Percentiles rank a stretch among this genome's conserved stretches.
These are phyloP conservation scores for Rhinoptilus africanus DNA, from an alignment of 2,113 vertebrate genomes.

Conservation along the genomic window DNA sequence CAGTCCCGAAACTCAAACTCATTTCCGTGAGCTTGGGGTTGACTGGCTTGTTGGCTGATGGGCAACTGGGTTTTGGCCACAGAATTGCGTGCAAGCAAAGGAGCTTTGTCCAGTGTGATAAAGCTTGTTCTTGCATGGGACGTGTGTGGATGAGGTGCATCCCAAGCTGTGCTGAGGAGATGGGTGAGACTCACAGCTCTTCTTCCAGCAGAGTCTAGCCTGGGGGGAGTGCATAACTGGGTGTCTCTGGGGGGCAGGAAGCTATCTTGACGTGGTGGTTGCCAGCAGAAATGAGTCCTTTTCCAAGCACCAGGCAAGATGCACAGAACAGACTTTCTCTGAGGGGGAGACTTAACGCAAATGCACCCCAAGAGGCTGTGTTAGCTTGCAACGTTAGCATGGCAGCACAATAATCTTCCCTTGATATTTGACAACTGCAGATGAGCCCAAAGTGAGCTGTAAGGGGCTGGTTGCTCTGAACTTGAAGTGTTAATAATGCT, in stretches of 20 bases:
- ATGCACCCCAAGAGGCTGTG: background rate
- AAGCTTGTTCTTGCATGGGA: background rate
- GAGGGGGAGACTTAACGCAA: fast-evolving
- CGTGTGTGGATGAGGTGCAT: background rate
- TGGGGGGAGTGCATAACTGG: background rate
- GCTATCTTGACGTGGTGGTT: background rate
- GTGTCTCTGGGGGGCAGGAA: background rate
- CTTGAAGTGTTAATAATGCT: background rate
- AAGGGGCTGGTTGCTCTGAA: background rate
- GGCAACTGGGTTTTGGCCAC: background rate
- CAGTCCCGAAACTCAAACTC: background rate
- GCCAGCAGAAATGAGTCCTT: background rate
- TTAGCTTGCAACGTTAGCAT: background rate
- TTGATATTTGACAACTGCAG: background rate
- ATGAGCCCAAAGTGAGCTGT: background rate
- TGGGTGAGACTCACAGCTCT: fast-evolving
- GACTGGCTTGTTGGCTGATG: background rate
- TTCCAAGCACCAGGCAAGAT: background rate
- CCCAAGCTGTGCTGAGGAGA: background rate
- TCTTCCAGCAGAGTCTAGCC: background rate
- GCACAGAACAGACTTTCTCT: background rate
- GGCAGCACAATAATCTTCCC: background rate
- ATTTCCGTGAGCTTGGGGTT: background rate
- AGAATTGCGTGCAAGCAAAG: background rate
- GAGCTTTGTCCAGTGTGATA: background rate